Evolutionary conservation across 2,113 vertebrate species (phyloP), one percentile per base, ranked within the genome.

Genomic region (Bufo gargarizans): DNA sequence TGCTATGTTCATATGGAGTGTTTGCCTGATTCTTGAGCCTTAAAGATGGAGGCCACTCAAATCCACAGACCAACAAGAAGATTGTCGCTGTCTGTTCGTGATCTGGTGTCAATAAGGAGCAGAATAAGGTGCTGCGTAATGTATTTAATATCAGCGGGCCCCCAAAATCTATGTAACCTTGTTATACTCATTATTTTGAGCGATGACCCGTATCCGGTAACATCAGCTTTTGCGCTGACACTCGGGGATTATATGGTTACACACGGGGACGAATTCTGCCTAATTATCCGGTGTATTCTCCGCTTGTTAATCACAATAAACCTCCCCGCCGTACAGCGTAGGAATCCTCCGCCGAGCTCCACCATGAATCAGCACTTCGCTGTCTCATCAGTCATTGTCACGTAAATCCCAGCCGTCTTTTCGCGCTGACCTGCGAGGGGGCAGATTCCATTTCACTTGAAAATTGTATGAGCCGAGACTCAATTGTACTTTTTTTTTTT

Each of bases 381-480:
- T 8, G n/a, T 80, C 77, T 80, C 55, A 58, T 43, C 77, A 58
- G 16, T 58, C 53, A 20, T 45, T 17, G 71, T 80, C 55, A 3
- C 55, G 22, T 22, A 22, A 16, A 43, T 43, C 55, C 12, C 53
- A 12, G 19, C 76, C 1, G 50, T 55, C 53, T 56, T 55, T 56
- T 55, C 69, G 13, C 43, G 45, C 16, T 74, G 71, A 74, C 71
- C 71, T 16, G 43, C 6, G 80, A 50, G 45, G 81, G 20, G 47
- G 45, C 81, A 67, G 61, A 65, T 67, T 83, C 50, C 22, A 53
- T 84, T 69, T 69, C n/a, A 53, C 63, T 55, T 9, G 63, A 84
- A 47, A 50, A 50, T 17, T 65, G 11, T 67, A 67, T 55, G 63
- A 33, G 82, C 49, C 12, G 2, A 8, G 50, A 9, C n/a, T 69